Conservation (phyloP, 2,113 vertebrate species). For the Toxotes jaculatrix region DNA sequence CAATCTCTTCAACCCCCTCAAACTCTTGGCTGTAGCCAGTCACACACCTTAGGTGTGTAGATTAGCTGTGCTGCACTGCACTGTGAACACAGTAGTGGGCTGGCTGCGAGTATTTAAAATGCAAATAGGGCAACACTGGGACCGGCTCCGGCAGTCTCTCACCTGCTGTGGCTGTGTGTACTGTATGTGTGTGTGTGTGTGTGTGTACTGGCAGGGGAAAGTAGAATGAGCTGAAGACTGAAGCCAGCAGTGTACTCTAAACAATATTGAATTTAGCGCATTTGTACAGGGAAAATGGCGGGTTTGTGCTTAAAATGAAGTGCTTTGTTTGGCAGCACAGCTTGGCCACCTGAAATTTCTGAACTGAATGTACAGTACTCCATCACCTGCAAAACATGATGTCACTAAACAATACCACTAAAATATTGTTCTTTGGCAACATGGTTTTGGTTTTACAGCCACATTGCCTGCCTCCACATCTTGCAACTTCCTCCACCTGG, state of each 20-base stretch:
- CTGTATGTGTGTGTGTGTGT: constrained; percentile 38
- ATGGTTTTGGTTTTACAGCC: not conserved
- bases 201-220: constrained; percentile 46
- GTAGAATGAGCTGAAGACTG: constrained; percentile 7
- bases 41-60: constrained; percentile 83
- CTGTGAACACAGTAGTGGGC: constrained; percentile 80
- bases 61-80: constrained; percentile 79
- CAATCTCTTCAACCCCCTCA: constrained; percentile 55
- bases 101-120: constrained; percentile 84
- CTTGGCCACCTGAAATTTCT: not conserved
- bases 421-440: not conserved
- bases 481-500: not conserved
- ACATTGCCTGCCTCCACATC: not conserved
- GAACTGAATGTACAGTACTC: not conserved
- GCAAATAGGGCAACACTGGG: constrained; percentile 85
- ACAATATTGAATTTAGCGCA: constrained; percentile 8
- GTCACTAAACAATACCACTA: not conserved
- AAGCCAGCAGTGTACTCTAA: constrained; percentile 18
- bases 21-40: constrained; percentile 57
- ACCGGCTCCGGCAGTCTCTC: constrained; percentile 89
- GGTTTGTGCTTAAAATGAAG: not conserved
- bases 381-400: not conserved
- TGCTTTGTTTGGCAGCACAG: not conserved
- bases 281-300: not conserved
- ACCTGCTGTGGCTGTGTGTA: constrained; percentile 75